Evolutionary conservation across 1,140 invertebrate genomes (phyloP), one percentile per base, ranked within the genome.

Genomic region (Planococcus citri): DNA sequence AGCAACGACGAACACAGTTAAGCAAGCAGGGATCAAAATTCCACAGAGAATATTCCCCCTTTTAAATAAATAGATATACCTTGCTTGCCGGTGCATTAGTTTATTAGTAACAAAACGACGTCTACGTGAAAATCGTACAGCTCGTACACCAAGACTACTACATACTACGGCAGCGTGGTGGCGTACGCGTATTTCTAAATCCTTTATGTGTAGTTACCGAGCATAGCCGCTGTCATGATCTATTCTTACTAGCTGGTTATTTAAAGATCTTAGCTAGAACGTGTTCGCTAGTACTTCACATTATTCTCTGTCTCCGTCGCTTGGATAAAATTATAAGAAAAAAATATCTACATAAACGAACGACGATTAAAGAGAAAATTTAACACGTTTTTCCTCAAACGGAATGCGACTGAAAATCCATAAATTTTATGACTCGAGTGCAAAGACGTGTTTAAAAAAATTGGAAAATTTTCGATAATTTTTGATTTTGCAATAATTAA

Each of bases 201-300:
- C 41, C 41, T 51, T 51, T 51, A 51, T 51, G 41, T 51, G n/a
- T n/a, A n/a, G n/a, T n/a, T n/a, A 51, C 41, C 12, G 12, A 51
- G 41, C 41, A 20, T 51, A 51, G 41, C 41, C 41, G 41, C 41
- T 51, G 41, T 51, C 41, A 51, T 51, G 41, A 51, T 51, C 41
- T 51, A 51, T 51, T 51, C 41, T 51, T 51, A 20, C 41, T 51
- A 51, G 41, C 41, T 51, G 41, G 41, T 51, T 51, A 51, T 51
- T 51, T 51, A 51, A 51, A 51, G 41, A 51, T 51, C 41, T 51
- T 17, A 51, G 41, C 41, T 51, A 51, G 17, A 51, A 51, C 41
- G 41, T 51, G 41, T 51, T 51, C 41, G 17, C 41, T 3, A 51
- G 41, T 51, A 51, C 41, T 51, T 51, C 41, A n/a, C 41, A 51